Conservation (phyloP, 2,888 invertebrate genomes). For the Plagodis pulveraria region DNA sequence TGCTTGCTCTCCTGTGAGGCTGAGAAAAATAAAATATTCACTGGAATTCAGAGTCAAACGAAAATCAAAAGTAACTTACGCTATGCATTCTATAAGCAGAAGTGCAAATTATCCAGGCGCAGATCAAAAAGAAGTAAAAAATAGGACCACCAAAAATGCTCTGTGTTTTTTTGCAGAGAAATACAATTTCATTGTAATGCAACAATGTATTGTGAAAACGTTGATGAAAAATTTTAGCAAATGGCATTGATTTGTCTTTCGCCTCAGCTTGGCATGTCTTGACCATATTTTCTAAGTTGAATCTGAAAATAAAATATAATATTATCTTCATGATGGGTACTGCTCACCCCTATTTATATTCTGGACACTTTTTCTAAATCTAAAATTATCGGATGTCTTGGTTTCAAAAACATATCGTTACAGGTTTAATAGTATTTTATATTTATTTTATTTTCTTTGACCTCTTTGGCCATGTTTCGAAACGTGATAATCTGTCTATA, state of each 20-base stretch:
- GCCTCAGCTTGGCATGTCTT: constrained; percentile 42
- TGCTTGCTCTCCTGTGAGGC: no score
- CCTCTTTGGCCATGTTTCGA: no score
- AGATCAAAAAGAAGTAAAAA: constrained; percentile 47
- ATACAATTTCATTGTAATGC: constrained; percentile 40
- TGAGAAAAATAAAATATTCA: no score
- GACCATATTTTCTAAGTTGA: constrained; percentile 48
- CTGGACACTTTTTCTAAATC: no score
- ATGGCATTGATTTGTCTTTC: constrained; percentile 13
- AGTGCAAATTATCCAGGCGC: constrained; percentile 51
- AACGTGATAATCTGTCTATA: no score
- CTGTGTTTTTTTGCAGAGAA: constrained; percentile 34
- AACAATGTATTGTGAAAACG: constrained; percentile 41
- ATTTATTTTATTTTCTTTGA: no score
- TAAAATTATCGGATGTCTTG: no score
- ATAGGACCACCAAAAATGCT: constrained; percentile 43
- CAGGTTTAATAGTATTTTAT: no score
- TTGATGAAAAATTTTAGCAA: constrained; percentile 31
- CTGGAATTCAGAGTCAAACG: no score
- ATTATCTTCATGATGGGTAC: no score
- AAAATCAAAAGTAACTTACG: constrained; percentile 33
- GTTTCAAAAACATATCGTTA: no score
- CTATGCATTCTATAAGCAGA: constrained; percentile 45
- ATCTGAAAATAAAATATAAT: constrained; percentile 37
- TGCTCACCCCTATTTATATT: no score